Conservation (phyloP, 2,797 vertebrate genomes). For the Scolopax rusticola region DNA sequence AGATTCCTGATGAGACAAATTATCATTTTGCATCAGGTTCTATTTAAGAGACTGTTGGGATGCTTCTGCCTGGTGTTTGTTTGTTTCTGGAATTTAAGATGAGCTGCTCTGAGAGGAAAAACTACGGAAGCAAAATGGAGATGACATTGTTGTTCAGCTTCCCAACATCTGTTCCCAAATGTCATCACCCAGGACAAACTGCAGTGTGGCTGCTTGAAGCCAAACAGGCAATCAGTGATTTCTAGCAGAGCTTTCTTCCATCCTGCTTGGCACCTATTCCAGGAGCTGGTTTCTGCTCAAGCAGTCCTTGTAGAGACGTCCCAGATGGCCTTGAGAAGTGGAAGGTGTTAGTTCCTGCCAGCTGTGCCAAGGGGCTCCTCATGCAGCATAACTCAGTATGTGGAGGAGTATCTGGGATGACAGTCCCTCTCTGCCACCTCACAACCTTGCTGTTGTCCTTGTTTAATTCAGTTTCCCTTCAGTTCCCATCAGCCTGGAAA, state of each 20-base stretch:
- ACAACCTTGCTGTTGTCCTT: neutral
- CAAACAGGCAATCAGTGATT: accelerated
- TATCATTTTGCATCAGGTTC: neutral
- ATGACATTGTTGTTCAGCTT: neutral
- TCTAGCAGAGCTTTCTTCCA: neutral
- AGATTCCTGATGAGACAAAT: neutral
- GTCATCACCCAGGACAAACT: neutral
- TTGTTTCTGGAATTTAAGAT: neutral
- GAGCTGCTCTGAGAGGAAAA: neutral
- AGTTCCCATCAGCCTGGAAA: neutral
- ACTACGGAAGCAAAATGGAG: neutral
- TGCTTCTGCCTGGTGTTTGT: neutral
- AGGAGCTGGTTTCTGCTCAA: neutral
- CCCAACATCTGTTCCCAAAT: neutral
- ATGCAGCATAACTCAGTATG: accelerated
- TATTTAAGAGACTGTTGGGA: neutral
- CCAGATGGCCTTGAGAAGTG: neutral
- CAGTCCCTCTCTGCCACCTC: neutral
- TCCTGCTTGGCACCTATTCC: neutral
- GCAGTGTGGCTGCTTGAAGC: neutral
- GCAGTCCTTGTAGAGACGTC: neutral
- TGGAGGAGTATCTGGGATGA: neutral
- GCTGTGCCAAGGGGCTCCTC: neutral
- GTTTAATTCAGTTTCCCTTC: neutral
- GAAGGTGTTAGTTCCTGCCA: neutral